Evolutionary conservation across 2,113 vertebrate genomes (phyloP), one percentile per base, ranked within the genome.

Genomic region (Desmodus rotundus): DNA sequence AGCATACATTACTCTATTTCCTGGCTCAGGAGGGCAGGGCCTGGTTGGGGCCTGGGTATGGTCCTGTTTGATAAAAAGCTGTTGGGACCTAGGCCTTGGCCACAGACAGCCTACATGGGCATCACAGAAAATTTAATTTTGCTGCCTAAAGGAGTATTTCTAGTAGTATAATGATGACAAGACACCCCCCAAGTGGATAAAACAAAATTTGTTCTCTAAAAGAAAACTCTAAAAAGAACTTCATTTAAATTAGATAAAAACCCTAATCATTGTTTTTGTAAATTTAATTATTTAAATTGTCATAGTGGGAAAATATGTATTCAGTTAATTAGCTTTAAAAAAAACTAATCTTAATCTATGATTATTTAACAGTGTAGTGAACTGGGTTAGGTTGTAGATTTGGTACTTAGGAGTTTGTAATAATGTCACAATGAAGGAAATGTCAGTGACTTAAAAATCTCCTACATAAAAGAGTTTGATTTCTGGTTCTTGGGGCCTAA

Each of bases 361-460:
- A 13, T 82, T 45, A 58, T 52, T 92, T 92, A 61, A 22, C 43
- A 14, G 84, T 58, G 8, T 2, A 50, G 47, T 33, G 72, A 24
- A 24, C 63, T 58, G 36, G 56, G 12, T 65, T 85, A 36, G 52
- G 43, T 63, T 54, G 16, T 90, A 26, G 17, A 11, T 83, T 70
- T 76, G 47, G 76, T 33, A 77, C 50, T 89, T 89, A 52, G 28
- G 28, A 26, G 31, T 68, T 84, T 86, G 24, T 20, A 24, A 65
- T 88, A 56, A 86, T 12, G 41, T 89, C 10, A 70, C 56, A 77
- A 54, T 78, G 36, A 94, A 61, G 61, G 77, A 90, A 73, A 73
- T 85, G 58, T 77, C 67, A 65, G 1, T 94, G 74, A 67, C 85
- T 94, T n/a, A 74, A 95, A 87, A 61, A 45, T 63, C 50, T 88